phyloP scores from a whole-genome alignment of 2,113 vertebrate species.

The Lipotes vexillifer region DNA sequence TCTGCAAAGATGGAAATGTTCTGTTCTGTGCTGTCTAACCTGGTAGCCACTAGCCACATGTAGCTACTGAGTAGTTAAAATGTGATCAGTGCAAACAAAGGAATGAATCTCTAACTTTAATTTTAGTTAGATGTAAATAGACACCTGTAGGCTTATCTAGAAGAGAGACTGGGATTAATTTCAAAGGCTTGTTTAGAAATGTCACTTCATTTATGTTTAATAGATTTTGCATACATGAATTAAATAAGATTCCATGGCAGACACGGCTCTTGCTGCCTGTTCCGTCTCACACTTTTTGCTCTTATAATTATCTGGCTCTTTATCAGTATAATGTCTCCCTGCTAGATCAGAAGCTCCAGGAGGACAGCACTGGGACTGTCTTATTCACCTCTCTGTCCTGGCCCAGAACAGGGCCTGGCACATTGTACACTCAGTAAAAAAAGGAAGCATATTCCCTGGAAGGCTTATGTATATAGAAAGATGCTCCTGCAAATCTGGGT shows the following conservation, averaged over 20 bases:
- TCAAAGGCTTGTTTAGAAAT: background rate
- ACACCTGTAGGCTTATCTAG: background rate
- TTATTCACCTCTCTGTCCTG: background rate
- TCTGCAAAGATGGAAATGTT: background rate
- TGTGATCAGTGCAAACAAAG: background rate
- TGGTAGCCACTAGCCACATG: background rate
- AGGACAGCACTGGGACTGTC: background rate
- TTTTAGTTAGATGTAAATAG: slow-evolving; percentile 15
- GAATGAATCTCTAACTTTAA: background rate
- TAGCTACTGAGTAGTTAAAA: background rate
- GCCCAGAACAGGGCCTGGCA: rapidly evolving
- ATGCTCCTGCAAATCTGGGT: background rate
- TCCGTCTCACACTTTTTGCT: background rate
- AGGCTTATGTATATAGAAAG: background rate
- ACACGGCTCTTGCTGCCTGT: background rate
- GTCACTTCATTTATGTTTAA: background rate
- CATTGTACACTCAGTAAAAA: background rate
- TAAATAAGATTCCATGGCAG: background rate
- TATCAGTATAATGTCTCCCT: background rate
- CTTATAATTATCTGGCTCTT: background rate
- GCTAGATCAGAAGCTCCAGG: background rate
- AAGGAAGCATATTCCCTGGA: background rate
- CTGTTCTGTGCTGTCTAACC: background rate
- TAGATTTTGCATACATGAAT: background rate
- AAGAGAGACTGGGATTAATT: background rate